Base-by-base conservation (phyloP, 2,888 invertebrate species). In the Acleris sparsana region DNA sequence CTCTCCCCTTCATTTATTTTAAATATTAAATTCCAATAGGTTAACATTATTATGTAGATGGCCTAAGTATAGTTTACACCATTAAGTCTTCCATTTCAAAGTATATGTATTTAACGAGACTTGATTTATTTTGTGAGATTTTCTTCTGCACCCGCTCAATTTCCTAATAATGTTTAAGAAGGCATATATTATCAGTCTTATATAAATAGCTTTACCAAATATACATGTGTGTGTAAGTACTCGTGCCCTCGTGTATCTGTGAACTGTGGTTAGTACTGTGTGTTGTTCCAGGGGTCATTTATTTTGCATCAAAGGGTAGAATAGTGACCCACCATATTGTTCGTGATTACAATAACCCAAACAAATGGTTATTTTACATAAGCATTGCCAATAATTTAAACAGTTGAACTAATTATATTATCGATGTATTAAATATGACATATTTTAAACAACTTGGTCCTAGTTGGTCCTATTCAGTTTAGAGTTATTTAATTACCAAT, bases 71-170 rank as follows among this genome's bases (percentile, higher is more conserved):
- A 68, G 65, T 68, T 67, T 71, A 63, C 62, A 69, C 71, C 70
- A 82, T 86, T 87, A 86, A 85, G 92, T 92, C 92, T 92, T 92
- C 92, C 92, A 92, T 86, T 88, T 89, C 86, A 70, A 85, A 82
- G 81, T 86, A 84, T 80, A 77, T 86, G 74, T 81, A 80, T 76
- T 82, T 83, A 82, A 79, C 75, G 70, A 79, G 71, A 77, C 73
- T 78, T 82, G 72, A 77, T 80, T 84, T 78, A 77, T 76, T 75
- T 39, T 81, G 73, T 84, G 78, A 76, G 77, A 79, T 81, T 75
- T 78, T 82, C 75, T 86, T 86, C 77, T 80, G 78, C 85, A 85
- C 84, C 86, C 87, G 89, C 87, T 88, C 86, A 86, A 81, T 77
- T 83, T 83, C 84, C 79, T 75, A 69, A 79, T 83, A 82, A 79